Evolutionary conservation across 1,140 invertebrate species (phyloP).

Genomic region (Drosophila mauritiana): DNA sequence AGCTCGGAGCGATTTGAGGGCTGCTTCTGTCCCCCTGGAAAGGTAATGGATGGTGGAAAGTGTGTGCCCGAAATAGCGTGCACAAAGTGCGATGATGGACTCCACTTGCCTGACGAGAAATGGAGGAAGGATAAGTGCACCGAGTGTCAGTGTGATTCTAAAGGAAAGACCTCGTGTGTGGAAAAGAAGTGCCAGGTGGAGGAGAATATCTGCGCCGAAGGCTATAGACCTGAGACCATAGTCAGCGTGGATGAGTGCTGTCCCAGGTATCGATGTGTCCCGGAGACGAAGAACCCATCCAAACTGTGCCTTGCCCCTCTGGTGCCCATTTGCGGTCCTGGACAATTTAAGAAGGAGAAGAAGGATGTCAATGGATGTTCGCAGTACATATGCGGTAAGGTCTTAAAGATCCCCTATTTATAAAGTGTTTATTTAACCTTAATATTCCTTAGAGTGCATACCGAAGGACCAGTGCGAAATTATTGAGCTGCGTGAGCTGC

Average conservation of each 20-base stretch:
- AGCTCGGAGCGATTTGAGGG: slow-evolving; percentile 87
- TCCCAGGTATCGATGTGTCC: slow-evolving; percentile 88
- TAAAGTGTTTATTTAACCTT: neutral
- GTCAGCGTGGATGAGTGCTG: slow-evolving; percentile 88
- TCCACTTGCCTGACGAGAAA: slow-evolving; percentile 85
- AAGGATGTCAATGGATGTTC: slow-evolving; percentile 87
- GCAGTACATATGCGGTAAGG: slow-evolving; percentile 89
- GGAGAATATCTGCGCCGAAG: slow-evolving; percentile 87
- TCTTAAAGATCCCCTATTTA: neutral
- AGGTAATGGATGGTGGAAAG: slow-evolving; percentile 85
- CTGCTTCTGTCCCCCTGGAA: slow-evolving; percentile 92
- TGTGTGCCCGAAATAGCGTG: slow-evolving; percentile 82
- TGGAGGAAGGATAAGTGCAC: slow-evolving; percentile 90
- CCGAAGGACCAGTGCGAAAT: slow-evolving; percentile 88
- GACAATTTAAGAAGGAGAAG: slow-evolving; percentile 88
- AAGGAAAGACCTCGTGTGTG: slow-evolving; percentile 86
- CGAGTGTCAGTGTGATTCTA: slow-evolving; percentile 88
- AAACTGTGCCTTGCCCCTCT: slow-evolving; percentile 87
- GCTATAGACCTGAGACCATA: slow-evolving; percentile 86
- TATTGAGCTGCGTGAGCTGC: slow-evolving; percentile 85
- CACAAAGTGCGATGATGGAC: slow-evolving; percentile 74
- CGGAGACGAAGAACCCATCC: slow-evolving; percentile 84
- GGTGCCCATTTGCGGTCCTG: slow-evolving; percentile 89
- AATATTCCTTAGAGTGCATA: slow-evolving; percentile 87
- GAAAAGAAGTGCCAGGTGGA: slow-evolving; percentile 86